A percentile compares a stretch with the other conserved stretches of the same genome.
Evolutionary conservation across 1,140 invertebrate genomes (phyloP).

Genomic region (Zaprionus kolodkinae): DNA sequence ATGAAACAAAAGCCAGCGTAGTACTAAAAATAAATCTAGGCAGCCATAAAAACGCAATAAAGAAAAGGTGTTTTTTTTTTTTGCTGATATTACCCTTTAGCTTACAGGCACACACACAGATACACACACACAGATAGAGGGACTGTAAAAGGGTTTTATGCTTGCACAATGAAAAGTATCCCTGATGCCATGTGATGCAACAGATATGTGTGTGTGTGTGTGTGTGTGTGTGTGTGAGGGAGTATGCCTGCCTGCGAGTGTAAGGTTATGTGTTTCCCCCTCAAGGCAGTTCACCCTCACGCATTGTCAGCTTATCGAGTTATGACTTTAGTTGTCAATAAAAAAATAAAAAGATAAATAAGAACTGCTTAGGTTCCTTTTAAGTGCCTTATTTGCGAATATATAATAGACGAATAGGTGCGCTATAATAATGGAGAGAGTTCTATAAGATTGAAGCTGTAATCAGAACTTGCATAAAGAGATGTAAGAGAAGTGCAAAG

Average conservation of each 20-base stretch:
- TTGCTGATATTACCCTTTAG: constrained; percentile 29
- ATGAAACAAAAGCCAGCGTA: constrained; percentile 67
- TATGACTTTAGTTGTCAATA: constrained; percentile 12
- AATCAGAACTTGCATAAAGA: neutral
- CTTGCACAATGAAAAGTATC: neutral
- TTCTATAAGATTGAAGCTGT: neutral
- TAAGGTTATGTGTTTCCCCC: neutral
- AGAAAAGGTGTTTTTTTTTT: constrained; percentile 51
- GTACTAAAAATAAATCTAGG: constrained; percentile 70
- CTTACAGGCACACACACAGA: constrained; percentile 3
- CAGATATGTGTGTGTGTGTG: neutral
- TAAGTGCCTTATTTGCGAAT: constrained; percentile 6
- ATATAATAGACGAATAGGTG: neutral
- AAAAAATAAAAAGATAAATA: neutral
- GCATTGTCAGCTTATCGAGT: constrained; percentile 3
- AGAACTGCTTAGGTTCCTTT: neutral
- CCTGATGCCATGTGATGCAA: neutral
- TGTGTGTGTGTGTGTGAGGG: neutral
- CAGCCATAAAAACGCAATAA: constrained; percentile 78
- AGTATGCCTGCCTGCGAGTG: neutral
- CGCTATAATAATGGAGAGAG: neutral
- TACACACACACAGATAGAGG: constrained; percentile 1
- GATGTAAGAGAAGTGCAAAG: neutral
- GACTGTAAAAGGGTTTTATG: constrained; percentile 8
- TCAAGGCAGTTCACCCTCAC: neutral